These are phyloP conservation scores for Cotesia typhae DNA, from an alignment of 1,140 invertebrate genomes.

Conservation along the genomic window DNA sequence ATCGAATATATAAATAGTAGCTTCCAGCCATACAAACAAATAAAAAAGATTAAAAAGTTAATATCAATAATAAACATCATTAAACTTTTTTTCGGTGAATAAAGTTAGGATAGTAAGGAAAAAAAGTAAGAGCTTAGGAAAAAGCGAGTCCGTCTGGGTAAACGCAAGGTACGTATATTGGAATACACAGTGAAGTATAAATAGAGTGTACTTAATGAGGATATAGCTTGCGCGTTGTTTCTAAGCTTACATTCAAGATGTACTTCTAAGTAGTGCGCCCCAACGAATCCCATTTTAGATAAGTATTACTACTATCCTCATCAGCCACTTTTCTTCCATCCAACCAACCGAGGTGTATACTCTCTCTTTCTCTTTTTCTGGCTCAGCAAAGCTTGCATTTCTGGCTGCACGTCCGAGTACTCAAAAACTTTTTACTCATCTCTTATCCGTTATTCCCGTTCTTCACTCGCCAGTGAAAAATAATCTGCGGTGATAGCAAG, in stretches of 20 bases:
- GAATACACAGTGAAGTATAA: neutral
- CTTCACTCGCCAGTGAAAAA: constrained; percentile 1
- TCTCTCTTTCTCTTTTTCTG: no score
- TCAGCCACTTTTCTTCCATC: neutral
- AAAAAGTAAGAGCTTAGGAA: constrained; percentile 2
- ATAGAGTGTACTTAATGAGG: constrained; percentile 25
- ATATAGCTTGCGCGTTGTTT: constrained; percentile 14
- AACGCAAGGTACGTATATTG: constrained; percentile 6
- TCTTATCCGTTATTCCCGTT: no score
- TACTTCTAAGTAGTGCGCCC: constrained; percentile 29
- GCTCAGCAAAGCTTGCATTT: no score
- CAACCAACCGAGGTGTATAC: no score
- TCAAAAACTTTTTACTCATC: no score
- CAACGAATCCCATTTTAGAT: constrained; percentile 36
- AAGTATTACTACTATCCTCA: constrained; percentile 30
- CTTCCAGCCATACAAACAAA: no score
- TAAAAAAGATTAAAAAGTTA: no score
- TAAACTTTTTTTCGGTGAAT: neutral
- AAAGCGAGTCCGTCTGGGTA: neutral
- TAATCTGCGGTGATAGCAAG: neutral
- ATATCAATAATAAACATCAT: neutral
- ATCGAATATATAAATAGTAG: no score
- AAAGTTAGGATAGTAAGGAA: neutral
- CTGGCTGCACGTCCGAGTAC: no score
- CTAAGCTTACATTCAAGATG: neutral